Percentiles rank a stretch among this genome's conserved stretches.
These are phyloP conservation scores for Psylliodes chrysocephalus DNA, from an alignment of 2,888 invertebrate species.

Conservation along the genomic window DNA sequence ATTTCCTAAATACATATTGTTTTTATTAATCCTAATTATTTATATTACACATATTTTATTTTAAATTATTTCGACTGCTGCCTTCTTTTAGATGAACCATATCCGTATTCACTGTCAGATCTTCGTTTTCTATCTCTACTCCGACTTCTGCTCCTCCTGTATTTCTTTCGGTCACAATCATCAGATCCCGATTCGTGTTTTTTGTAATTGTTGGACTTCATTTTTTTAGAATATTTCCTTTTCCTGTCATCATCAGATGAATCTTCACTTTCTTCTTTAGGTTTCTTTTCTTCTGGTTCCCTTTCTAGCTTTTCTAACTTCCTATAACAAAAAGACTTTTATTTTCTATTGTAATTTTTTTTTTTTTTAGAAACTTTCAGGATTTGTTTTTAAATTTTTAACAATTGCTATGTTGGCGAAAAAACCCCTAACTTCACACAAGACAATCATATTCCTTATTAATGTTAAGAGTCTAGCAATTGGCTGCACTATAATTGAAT, in stretches of 20 bases:
- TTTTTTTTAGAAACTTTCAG: too few relatives aligned
- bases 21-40: too few relatives aligned
- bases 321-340: constrained; percentile 39
- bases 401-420: too few relatives aligned
- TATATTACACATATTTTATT: too few relatives aligned
- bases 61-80: not conserved
- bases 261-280: constrained; percentile 30
- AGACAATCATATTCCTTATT: too few relatives aligned
- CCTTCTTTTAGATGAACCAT: constrained; percentile 20
- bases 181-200: constrained; percentile 1
- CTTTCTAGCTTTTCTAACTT: constrained; percentile 52
- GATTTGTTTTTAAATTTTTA: too few relatives aligned
- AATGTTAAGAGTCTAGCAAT: too few relatives aligned
- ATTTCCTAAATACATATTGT: too few relatives aligned
- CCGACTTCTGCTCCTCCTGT: constrained; percentile 10
- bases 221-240: constrained; percentile 29
- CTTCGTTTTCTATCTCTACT: constrained; percentile 14
- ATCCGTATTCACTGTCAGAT: constrained; percentile 20
- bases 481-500: too few relatives aligned
- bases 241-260: constrained; percentile 41
- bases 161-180: not conserved
- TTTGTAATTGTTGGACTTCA: not conserved
- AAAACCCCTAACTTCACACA: too few relatives aligned
- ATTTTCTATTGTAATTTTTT: too few relatives aligned
- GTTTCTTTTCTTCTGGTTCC: constrained; percentile 42